phyloP scores from a whole-genome alignment of 2,888 invertebrate species.

The Anodontia alba region DNA sequence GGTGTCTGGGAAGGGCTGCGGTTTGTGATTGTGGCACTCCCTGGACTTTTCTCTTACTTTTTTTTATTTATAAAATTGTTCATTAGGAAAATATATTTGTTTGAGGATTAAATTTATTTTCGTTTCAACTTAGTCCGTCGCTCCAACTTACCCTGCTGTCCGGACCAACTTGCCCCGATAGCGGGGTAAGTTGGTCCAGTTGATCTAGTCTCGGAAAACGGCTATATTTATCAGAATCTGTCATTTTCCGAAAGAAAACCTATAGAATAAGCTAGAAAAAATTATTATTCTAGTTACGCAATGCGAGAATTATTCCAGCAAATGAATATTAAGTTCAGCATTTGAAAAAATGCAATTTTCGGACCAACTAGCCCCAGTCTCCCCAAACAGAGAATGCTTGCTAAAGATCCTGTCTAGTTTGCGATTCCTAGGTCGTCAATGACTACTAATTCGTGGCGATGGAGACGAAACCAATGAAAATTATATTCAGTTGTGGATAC shows the following conservation, averaged over 20 bases:
- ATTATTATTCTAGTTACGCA: neutral
- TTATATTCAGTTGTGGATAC: no score
- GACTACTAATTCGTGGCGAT: no score
- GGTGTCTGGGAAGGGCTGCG: no score
- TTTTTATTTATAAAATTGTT: neutral
- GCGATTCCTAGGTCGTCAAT: no score
- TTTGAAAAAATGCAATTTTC: constrained; percentile 6
- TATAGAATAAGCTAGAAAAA: neutral
- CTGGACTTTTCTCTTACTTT: no score
- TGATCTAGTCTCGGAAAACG: neutral
- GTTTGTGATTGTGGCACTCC: no score
- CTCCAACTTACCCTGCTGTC: neutral
- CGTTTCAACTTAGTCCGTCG: neutral
- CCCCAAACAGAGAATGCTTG: neutral
- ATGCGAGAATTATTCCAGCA: neutral
- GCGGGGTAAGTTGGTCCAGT: constrained; percentile 11
- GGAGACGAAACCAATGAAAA: no score
- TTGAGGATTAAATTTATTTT: neutral
- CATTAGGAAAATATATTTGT: neutral
- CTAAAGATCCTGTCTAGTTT: no score
- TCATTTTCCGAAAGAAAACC: neutral
- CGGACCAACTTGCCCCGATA: neutral
- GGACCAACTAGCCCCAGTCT: constrained; percentile 10
- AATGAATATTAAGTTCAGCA: neutral
- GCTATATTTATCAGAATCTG: constrained; percentile 3